A percentile compares a stretch with the other conserved stretches of the same genome.
phyloP scores from a whole-genome alignment of 2,888 invertebrate genomes.

The Pheosia tremula region DNA sequence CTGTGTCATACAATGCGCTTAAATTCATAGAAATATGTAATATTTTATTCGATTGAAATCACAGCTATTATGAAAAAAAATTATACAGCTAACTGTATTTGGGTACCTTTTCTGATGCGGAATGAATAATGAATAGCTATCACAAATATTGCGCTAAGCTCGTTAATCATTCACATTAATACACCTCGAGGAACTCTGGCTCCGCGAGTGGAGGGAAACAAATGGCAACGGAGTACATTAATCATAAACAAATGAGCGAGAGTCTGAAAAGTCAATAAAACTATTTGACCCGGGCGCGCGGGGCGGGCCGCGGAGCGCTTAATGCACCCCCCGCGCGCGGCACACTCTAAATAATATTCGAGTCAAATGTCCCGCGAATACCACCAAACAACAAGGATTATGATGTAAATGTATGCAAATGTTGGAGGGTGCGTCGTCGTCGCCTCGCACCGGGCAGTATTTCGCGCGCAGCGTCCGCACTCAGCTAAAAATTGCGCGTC shows the following conservation, averaged over 20 bases:
- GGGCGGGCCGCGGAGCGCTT: conserved; percentile 6
- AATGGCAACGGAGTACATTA: conserved; percentile 23
- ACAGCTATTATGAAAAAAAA: too few species aligned
- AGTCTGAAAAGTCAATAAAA: conserved; percentile 46
- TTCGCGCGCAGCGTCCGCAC: conserved; percentile 31
- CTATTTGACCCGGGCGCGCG: conserved; percentile 41
- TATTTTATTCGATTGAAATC: too few species aligned
- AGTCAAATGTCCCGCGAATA: conserved; percentile 41
- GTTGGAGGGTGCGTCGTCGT: conserved; percentile 40
- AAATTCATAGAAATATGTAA: too few species aligned
- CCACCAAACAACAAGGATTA: conserved; percentile 65
- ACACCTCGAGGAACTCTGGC: conserved; percentile 6
- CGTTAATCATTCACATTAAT: conserved; percentile 18
- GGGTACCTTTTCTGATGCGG: neutral
- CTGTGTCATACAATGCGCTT: too few species aligned
- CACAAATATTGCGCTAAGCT: conserved; percentile 3
- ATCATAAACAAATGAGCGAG: conserved; percentile 34
- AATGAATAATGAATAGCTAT: neutral
- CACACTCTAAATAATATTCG: conserved; percentile 51
- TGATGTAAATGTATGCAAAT: conserved; percentile 79
- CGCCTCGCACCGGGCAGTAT: conserved; percentile 37
- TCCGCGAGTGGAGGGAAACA: conserved; percentile 9
- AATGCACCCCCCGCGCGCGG: conserved; percentile 21
- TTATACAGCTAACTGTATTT: neutral
- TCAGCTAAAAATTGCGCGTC: conserved; percentile 51